Evolutionary conservation across 2,797 vertebrate genomes (phyloP), one percentile per base, ranked within the genome.

Genomic region (Syndactyla subalaris): DNA sequence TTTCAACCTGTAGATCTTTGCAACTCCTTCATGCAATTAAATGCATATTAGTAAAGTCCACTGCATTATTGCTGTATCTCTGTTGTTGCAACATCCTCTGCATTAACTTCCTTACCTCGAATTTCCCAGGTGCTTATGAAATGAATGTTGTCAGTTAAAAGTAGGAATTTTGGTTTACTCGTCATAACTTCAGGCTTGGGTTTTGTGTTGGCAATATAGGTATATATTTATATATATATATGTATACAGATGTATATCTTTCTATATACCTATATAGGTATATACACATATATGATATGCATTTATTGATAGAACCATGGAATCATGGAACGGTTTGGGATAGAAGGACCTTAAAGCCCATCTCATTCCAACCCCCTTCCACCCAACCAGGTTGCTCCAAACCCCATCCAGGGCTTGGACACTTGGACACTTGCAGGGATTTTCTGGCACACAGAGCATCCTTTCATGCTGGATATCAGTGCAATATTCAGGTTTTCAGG

Each of bases 111-210:
- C 49, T 80, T 81, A 32, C 72, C 38, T 72, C 81, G 55, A 71
- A n/a, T 81, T 94, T 88, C 74, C 34, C 29, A 76, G 67, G 3
- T 82, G 66, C 24, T 81, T 75, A 14, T 55, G n/a, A 82, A 89
- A 94, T 66, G 24, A 48, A 65, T 81, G 48, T 61, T 39, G 27
- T 75, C 30, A 76, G 73, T 62, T 75, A 63, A 90, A 78, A 81
- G 43, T 2, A 73, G 78, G 23, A 27, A 51, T 73, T 92, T 94
- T 73, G 39, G 27, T 91, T 85, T 85, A 73, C 58, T 39, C 20
- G 10, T 52, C 39, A 27, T 74, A 84, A 86, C 49, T 81, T 75
- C 38, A 89, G 55, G 51, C 63, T 84, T 87, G 59, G 30, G 24
- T 72, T 86, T 68, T 77, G 13, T 48, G n/a, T 68, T 90, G 83